Conservation (phyloP, 1,140 invertebrate species). For the Mizuhopecten yessoensis region DNA sequence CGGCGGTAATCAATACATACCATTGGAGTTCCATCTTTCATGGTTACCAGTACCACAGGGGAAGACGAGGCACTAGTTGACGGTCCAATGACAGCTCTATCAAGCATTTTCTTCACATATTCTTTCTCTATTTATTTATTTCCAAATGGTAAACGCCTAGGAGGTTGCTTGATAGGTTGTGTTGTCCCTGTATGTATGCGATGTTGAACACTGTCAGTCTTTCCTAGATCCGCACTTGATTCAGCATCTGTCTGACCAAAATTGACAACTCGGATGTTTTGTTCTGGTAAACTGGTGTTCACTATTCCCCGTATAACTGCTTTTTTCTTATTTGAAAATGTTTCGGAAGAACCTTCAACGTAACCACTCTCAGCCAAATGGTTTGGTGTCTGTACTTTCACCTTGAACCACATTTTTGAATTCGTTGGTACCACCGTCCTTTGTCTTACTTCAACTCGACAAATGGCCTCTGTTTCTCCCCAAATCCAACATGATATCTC, state of each 20-base stretch:
- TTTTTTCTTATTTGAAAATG: neutral
- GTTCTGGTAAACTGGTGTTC: neutral
- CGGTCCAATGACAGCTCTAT: constrained; percentile 66
- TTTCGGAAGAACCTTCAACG: constrained; percentile 12
- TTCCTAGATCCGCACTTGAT: neutral
- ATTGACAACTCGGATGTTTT: constrained; percentile 30
- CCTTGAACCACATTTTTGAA: constrained; percentile 40
- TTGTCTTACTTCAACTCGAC: neutral
- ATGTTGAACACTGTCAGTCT: constrained; percentile 41
- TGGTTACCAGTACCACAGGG: constrained; percentile 82
- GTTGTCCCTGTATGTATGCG: constrained; percentile 41
- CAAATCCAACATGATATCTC: neutral
- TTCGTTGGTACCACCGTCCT: constrained; percentile 48
- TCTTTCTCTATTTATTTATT: constrained; percentile 34
- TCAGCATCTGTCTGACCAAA: neutral
- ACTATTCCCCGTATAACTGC: neutral
- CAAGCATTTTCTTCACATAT: constrained; percentile 53
- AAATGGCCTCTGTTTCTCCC: neutral
- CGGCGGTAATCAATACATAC: constrained; percentile 84
- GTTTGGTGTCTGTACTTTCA: constrained; percentile 34
- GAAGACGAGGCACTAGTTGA: constrained; percentile 70
- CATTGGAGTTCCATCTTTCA: constrained; percentile 83
- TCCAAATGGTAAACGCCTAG: neutral
- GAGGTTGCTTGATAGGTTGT: neutral
- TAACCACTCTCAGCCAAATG: constrained; percentile 43